Evolutionary conservation across 2,888 invertebrate species (phyloP).

Genomic region (Trachelus iudaicus): DNA sequence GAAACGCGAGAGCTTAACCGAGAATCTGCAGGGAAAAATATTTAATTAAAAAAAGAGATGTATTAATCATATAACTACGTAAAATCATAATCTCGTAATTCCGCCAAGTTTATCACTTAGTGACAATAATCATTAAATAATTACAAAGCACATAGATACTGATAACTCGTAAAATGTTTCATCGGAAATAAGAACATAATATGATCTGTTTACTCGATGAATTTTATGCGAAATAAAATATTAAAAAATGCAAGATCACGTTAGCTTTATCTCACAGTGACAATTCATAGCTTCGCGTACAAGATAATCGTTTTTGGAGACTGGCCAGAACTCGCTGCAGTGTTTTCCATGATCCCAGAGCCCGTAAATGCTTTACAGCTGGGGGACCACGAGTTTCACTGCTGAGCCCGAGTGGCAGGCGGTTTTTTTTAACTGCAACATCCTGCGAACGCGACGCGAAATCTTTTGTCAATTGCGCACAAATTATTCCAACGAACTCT

Average conservation of each 20-base stretch:
- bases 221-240: background rate
- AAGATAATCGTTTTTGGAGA: slow-evolving; percentile 25
- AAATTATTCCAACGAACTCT: background rate
- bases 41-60: background rate
- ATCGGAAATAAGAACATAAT: background rate
- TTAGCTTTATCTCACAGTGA: background rate
- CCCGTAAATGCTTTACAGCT: slow-evolving; percentile 54
- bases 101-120: background rate
- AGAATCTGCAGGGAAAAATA: background rate
- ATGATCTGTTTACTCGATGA: background rate
- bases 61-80: background rate
- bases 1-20: background rate
- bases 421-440: background rate
- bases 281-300: background rate
- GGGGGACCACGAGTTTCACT: slow-evolving; percentile 63
- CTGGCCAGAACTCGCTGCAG: slow-evolving; percentile 57
- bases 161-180: background rate
- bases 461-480: background rate
- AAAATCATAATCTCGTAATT: background rate
- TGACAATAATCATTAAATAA: background rate
- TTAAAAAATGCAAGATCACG: background rate
- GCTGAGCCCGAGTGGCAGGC: slow-evolving; percentile 50
- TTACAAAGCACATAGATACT: background rate
- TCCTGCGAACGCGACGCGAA: background rate
- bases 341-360: slow-evolving; percentile 64